These are phyloP conservation scores for Dryobates pubescens DNA, from an alignment of 2,797 vertebrate species.

Conservation along the genomic window DNA sequence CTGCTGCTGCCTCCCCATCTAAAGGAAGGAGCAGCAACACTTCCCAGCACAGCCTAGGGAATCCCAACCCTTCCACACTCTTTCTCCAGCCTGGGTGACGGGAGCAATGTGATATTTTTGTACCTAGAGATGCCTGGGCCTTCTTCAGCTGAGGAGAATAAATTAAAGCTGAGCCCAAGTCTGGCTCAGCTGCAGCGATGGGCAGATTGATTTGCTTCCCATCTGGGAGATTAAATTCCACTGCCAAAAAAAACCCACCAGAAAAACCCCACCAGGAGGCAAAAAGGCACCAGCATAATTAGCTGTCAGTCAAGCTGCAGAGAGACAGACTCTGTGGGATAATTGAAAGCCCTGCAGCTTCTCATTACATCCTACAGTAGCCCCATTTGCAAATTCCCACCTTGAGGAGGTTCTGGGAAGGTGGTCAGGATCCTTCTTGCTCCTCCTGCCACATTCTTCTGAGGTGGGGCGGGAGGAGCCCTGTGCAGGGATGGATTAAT, in stretches of 20 bases:
- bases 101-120: constrained; percentile 85
- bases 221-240: constrained; percentile 91
- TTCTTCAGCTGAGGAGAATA: constrained; percentile 89
- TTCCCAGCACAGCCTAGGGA: background rate
- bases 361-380: constrained; percentile 77
- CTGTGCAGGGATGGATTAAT: constrained; percentile 30
- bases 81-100: constrained; percentile 74
- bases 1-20: constrained; percentile 35
- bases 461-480: background rate
- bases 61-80: constrained; percentile 73
- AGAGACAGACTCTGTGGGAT: constrained; percentile 66
- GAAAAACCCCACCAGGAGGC: background rate
- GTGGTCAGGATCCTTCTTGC: background rate
- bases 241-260: constrained; percentile 60
- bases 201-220: constrained; percentile 92
- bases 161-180: constrained; percentile 87
- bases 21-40: background rate
- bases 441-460: constrained; percentile 36
- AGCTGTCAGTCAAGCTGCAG: constrained; percentile 83
- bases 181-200: constrained; percentile 87
- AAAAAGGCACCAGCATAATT: constrained; percentile 82
- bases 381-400: constrained; percentile 74
- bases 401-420: constrained; percentile 56
- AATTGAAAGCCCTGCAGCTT: constrained; percentile 81
- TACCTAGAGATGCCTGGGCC: constrained; percentile 84